A percentile compares a stretch with the other conserved stretches of the same genome.
Conservation (phyloP, 2,888 invertebrate genomes). For the Aspidiotus rigidus region DNA sequence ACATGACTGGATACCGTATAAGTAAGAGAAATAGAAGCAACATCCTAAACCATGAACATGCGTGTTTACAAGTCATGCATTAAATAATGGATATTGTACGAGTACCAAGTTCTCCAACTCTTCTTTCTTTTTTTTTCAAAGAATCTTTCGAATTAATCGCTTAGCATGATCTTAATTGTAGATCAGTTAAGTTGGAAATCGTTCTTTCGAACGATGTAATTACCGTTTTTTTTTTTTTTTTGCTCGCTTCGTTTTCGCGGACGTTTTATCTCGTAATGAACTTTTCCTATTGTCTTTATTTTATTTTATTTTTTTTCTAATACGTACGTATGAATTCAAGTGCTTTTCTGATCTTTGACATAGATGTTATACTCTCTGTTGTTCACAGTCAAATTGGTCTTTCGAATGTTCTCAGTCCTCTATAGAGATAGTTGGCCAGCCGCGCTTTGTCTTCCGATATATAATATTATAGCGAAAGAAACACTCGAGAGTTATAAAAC, state of each 20-base stretch:
- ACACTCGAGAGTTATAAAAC: neutral
- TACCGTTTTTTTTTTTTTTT: slow-evolving; percentile 27
- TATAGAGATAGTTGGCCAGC: too few species aligned
- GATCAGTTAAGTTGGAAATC: slow-evolving; percentile 31
- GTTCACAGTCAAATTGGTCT: neutral
- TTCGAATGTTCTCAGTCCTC: too few species aligned
- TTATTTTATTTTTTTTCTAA: neutral
- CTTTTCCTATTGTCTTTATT: slow-evolving; percentile 29
- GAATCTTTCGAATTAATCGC: slow-evolving; percentile 32
- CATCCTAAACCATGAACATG: slow-evolving; percentile 33
- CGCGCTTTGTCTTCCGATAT: too few species aligned
- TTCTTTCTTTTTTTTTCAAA: slow-evolving; percentile 23
- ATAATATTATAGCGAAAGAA: too few species aligned
- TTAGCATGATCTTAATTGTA: slow-evolving; percentile 33
- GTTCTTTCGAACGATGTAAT: slow-evolving; percentile 30
- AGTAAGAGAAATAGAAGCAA: slow-evolving; percentile 10
- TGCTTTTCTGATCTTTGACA: slow-evolving; percentile 28
- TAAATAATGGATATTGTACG: slow-evolving; percentile 33
- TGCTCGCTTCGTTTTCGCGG: slow-evolving; percentile 7
- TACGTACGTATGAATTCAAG: slow-evolving; percentile 20
- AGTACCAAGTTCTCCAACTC: neutral
- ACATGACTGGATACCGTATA: slow-evolving; percentile 18
- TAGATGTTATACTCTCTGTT: slow-evolving; percentile 10
- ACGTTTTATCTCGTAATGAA: slow-evolving; percentile 26
- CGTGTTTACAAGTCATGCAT: slow-evolving; percentile 33